These are phyloP conservation scores for Acheta domesticus DNA, from an alignment of 2,888 invertebrate genomes.

Conservation along the genomic window DNA sequence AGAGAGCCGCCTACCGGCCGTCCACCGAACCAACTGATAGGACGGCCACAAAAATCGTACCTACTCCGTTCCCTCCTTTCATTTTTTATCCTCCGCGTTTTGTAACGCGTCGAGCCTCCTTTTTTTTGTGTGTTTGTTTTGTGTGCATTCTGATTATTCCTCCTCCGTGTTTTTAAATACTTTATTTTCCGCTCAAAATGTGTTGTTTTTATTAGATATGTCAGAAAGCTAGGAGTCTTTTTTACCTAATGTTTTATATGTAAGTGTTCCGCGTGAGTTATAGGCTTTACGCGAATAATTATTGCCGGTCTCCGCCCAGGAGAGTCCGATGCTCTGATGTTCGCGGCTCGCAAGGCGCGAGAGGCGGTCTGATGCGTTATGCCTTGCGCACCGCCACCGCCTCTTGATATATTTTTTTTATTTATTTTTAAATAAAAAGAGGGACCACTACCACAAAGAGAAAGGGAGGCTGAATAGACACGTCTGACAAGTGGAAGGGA, in stretches of 20 bases:
- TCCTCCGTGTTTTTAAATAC: conserved; percentile 1
- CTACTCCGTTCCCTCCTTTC: not conserved
- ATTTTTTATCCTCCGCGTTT: not conserved
- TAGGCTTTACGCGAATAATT: not conserved
- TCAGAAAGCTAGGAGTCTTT: not conserved
- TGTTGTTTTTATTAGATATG: conserved; percentile 2
- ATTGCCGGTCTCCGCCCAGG: not conserved
- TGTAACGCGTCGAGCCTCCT: too few relatives aligned
- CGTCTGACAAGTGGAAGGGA: conserved; percentile 5
- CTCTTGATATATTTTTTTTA: not conserved
- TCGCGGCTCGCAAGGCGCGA: not conserved
- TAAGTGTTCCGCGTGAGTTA: not conserved
- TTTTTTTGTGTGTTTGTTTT: not conserved
- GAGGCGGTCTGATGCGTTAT: not conserved
- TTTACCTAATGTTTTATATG: not conserved
- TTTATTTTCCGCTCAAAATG: not conserved
- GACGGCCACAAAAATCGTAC: conserved; percentile 18
- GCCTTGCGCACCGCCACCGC: not conserved
- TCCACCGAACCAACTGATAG: not conserved
- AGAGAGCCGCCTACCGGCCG: not conserved
- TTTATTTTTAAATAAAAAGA: not conserved
- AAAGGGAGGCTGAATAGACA: conserved; percentile 2
- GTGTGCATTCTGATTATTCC: not conserved
- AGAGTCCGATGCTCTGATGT: not conserved
- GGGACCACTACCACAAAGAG: not conserved